Base-by-base conservation (phyloP, 2,888 invertebrate genomes). In the Melanostoma mellinum region DNA sequence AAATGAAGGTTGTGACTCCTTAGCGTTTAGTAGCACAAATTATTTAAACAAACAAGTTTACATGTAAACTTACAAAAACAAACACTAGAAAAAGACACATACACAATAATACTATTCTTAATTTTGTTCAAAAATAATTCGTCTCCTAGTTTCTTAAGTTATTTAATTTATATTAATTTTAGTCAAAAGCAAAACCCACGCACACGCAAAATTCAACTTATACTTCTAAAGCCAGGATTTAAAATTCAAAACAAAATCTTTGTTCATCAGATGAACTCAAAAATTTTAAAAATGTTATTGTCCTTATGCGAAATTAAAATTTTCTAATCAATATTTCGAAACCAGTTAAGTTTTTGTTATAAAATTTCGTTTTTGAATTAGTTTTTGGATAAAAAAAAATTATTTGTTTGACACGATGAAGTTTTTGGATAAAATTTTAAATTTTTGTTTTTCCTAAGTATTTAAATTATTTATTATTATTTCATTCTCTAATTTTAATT, bases 111-210 rank as follows among this genome's bases (percentile, higher is more conserved):
- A 73, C 68, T 68, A 63, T 36, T 68, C 35, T 73, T 56, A 61
- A 30, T 56, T 72, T 73, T 68, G 61, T 61, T 44, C 44, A 73
- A 67, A 81, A 53, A 55, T 40, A 71, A 63, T 52, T 52, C 46
- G 35, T 44, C 69, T 53, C 65, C 60, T 61, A 61, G 48, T 71
- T 75, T 63, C 67, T 63, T 86, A 80, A 79, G 85, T 72, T 65
- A 85, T 86, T 87, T 89, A 88, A 87, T 87, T 88, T 86, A 87
- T 88, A 87, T 32, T 55, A 63, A 61, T 50, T 65, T 79, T 79
- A 56, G 38, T 56, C 61, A 46, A 71, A 46, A 56, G 6, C 30
- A 53, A 3, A 48, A 63, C 20, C 20, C 20, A 20, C 20, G 20
- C 20, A 20, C 20, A 20, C 20, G 20, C 20, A 81, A 30, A 65